Conservation (phyloP, 2,888 invertebrate species). For the Pseudococcus jackbeardsleyi region DNA sequence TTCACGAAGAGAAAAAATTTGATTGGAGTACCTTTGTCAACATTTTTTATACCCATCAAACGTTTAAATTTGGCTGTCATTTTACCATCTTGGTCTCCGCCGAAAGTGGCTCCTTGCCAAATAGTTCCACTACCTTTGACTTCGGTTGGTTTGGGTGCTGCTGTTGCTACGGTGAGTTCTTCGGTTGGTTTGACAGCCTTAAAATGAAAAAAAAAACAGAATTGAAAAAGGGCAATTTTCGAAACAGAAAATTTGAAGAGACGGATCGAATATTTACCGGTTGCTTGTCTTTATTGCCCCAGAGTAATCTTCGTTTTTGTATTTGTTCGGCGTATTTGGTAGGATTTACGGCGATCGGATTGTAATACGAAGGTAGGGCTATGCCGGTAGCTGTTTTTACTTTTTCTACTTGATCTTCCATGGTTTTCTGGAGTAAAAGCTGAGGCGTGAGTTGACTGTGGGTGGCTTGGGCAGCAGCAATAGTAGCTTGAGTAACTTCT, state of each 20-base stretch:
- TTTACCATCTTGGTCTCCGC: conserved; percentile 91
- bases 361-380: conserved; percentile 79
- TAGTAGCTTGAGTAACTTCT: not conserved
- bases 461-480: not conserved
- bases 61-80: conserved; percentile 95
- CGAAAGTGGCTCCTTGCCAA: conserved; percentile 90
- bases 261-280: not conserved
- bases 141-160: conserved; percentile 24
- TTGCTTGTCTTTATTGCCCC: conserved; percentile 74
- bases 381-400: conserved; percentile 71
- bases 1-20: no score
- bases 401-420: conserved; percentile 70
- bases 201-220: not conserved
- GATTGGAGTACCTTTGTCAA: conserved; percentile 68
- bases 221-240: not conserved
- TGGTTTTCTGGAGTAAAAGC: conserved; percentile 72
- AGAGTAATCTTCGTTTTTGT: conserved; percentile 91
- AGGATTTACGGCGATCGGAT: conserved; percentile 81
- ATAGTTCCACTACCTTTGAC: conserved; percentile 66
- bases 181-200: not conserved
- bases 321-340: conserved; percentile 89
- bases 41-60: conserved; percentile 92
- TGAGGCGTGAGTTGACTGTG: conserved; percentile 72
- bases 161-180: conserved; percentile 27
- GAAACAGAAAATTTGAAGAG: not conserved